A percentile compares a stretch with the other conserved stretches of the same genome.
phyloP scores from a whole-genome alignment of 2,888 invertebrate species.

The Sarcophaga carnaria region DNA sequence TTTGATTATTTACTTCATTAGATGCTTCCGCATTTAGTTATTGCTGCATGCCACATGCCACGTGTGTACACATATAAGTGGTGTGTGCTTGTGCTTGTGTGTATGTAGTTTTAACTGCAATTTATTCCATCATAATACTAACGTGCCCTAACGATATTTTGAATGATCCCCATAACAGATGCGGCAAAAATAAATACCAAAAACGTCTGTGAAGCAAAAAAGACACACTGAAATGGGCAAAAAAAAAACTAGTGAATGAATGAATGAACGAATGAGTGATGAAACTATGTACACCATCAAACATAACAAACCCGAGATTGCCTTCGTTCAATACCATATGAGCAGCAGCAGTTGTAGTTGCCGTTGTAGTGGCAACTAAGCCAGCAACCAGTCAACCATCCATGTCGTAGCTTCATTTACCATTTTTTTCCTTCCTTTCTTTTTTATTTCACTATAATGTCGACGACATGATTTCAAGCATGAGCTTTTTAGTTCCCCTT shows the following conservation, averaged over 20 bases:
- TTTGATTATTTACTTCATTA: slow-evolving; percentile 67
- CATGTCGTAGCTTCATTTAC: slow-evolving; percentile 27
- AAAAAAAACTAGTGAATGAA: background rate
- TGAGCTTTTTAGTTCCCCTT: slow-evolving; percentile 20
- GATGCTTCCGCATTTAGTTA: slow-evolving; percentile 63
- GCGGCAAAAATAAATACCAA: slow-evolving; percentile 57
- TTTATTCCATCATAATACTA: slow-evolving; percentile 56
- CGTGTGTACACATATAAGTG: slow-evolving; percentile 9
- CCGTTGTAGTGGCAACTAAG: background rate
- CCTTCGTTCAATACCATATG: background rate
- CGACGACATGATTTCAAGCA: slow-evolving; percentile 43
- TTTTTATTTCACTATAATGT: background rate
- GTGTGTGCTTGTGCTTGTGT: slow-evolving; percentile 15
- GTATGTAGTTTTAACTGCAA: slow-evolving; percentile 41
- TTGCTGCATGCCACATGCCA: slow-evolving; percentile 37
- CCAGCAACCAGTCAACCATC: slow-evolving; percentile 29
- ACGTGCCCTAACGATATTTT: slow-evolving; percentile 65
- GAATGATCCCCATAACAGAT: slow-evolving; percentile 61
- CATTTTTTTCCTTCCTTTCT: slow-evolving; percentile 35
- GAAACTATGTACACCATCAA: slow-evolving; percentile 30
- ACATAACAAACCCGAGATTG: slow-evolving; percentile 41
- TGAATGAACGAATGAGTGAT: background rate
- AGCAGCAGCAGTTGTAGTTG: background rate
- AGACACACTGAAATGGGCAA: background rate
- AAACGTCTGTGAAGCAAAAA: slow-evolving; percentile 1